Percentiles rank a stretch among this genome's conserved stretches.
These are phyloP conservation scores for Ophioninae sp. DNA, from an alignment of 2,888 invertebrate species.

Conservation along the genomic window DNA sequence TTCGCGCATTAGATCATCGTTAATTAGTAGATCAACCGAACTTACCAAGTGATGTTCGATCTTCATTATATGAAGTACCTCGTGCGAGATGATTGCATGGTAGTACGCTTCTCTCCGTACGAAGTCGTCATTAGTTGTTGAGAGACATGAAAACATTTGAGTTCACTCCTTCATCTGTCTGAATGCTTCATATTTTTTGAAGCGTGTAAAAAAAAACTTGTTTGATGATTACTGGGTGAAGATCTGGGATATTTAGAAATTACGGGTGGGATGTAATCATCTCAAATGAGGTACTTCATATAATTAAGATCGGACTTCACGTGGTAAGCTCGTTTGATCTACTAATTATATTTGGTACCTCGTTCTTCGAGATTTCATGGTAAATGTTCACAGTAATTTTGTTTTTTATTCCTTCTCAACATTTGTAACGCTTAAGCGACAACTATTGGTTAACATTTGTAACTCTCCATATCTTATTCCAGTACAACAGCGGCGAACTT, in stretches of 20 bases:
- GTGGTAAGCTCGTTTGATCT: neutral
- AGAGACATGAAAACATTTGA: neutral
- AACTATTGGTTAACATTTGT: neutral
- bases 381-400: neutral
- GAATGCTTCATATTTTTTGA: neutral
- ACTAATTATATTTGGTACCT: neutral
- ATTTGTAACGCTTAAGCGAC: neutral
- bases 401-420: neutral
- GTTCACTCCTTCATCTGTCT: neutral
- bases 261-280: neutral
- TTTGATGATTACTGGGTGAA: neutral
- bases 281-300: neutral
- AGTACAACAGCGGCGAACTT: conserved; percentile 24
- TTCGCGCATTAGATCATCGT: no score
- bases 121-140: neutral
- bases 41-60: neutral
- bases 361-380: conserved; percentile 2
- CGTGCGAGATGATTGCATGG: conserved; percentile 8
- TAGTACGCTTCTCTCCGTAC: neutral
- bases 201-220: neutral
- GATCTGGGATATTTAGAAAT: neutral
- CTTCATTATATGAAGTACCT: neutral
- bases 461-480: conserved; percentile 8
- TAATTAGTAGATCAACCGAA: neutral
- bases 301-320: neutral